Evolutionary conservation across 2,888 invertebrate genomes (phyloP).

Genomic region (Standfussiana lucernea): DNA sequence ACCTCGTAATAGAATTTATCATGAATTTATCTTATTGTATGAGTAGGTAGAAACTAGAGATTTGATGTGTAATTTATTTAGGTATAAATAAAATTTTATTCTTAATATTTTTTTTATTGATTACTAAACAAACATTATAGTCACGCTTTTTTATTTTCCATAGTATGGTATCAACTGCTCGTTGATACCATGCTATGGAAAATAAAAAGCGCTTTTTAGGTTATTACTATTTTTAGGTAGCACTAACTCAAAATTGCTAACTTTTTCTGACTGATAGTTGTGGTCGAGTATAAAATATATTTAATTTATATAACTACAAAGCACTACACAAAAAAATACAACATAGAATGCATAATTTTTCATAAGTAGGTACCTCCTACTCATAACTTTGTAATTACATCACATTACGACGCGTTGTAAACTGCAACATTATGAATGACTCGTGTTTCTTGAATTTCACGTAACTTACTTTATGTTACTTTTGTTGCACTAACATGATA

Average conservation of each 20-base stretch:
- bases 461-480: slow-evolving; percentile 18
- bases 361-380: neutral
- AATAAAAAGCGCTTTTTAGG: too few species aligned
- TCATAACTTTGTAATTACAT: slow-evolving; percentile 42
- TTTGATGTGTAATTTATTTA: slow-evolving; percentile 61
- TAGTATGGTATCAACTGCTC: slow-evolving; percentile 51
- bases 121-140: slow-evolving; percentile 28
- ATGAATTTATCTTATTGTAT: slow-evolving; percentile 67
- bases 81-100: slow-evolving; percentile 65
- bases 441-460: slow-evolving; percentile 29
- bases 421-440: slow-evolving; percentile 28
- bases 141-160: slow-evolving; percentile 31
- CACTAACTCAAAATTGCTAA: neutral
- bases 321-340: too few species aligned
- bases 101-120: slow-evolving; percentile 67
- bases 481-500: slow-evolving; percentile 39
- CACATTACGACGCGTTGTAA: slow-evolving; percentile 24
- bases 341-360: neutral
- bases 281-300: neutral
- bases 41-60: slow-evolving; percentile 19
- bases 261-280: neutral
- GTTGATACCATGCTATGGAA: too few species aligned
- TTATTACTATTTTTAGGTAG: neutral
- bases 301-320: neutral
- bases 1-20: slow-evolving; percentile 62